Conservation (phyloP, 2,113 vertebrate genomes). For the Sphaerodactylus townsendi region DNA sequence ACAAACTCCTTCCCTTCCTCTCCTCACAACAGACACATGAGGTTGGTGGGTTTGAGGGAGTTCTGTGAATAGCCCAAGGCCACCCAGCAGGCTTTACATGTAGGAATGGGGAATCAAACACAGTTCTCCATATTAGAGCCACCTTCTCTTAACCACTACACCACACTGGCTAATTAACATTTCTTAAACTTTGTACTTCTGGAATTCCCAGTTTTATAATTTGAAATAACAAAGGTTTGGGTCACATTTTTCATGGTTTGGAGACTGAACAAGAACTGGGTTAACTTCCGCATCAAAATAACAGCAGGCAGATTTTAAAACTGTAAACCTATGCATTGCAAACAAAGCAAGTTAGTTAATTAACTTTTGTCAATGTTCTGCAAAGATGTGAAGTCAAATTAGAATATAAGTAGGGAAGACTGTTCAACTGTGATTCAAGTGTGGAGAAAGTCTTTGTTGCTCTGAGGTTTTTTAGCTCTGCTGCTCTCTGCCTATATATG, state of each 20-base stretch:
- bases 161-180: too few species aligned
- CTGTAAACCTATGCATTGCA: constrained; percentile 21
- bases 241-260: not conserved
- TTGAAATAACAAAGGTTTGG: not conserved
- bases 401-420: not conserved
- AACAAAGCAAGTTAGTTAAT: constrained; percentile 17
- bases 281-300: constrained; percentile 6
- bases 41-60: too few species aligned
- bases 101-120: too few species aligned
- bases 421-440: constrained; percentile 10
- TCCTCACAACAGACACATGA: too few species aligned
- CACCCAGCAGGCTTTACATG: too few species aligned
- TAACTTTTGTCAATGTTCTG: constrained; percentile 14
- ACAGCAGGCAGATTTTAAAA: not conserved
- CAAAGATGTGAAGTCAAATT: constrained; percentile 28
- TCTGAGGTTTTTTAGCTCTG: not conserved
- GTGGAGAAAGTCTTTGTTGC: not conserved
- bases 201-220: not conserved
- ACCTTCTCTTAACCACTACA: too few species aligned
- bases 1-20: too few species aligned
- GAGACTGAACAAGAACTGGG: not conserved
- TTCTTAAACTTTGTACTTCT: not conserved
- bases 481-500: not conserved
- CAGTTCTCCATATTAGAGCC: too few species aligned
- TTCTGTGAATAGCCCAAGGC: too few species aligned